Evolutionary conservation across 2,113 vertebrate genomes (phyloP), one percentile per base, ranked within the genome.

Genomic region (Typhlomys cinereus): DNA sequence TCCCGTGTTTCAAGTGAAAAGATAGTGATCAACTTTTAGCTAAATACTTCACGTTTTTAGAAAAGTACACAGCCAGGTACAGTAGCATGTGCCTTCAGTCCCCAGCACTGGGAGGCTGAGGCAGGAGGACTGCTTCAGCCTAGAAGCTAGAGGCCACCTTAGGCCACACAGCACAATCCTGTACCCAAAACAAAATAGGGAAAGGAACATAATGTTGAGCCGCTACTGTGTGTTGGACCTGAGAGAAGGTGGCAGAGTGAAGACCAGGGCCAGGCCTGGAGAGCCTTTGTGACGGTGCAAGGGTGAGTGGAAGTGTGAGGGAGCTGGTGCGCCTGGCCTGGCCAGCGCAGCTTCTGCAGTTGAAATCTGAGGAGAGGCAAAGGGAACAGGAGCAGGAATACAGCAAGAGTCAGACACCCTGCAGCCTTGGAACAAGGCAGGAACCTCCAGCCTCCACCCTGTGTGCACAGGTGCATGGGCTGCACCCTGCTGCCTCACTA

Each of bases 301-400:
- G 39, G 15, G 5, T 41, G 12, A 36, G 17, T 25, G 14, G 44
- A 75, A 39, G 14, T 18, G 20, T 27, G n/a, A 25, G 21, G 10
- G 74, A 10, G 15, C 18, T 8, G 62, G 14, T 5, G 21, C 12
- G 57, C n/a, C 20, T 8, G 7, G 36, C 27, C 52, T 0, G 0
- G 39, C 64, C 34, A 25, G 48, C 6, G 52, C 71, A 73, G 66
- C 46, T 59, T 59, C 39, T 36, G 2, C 36, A 86, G 64, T 61
- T 44, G 64, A 31, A 41, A 25, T 78, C 36, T 75, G n/a, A 52
- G 84, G 31, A 52, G 50, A 62, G 20, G 20, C 41, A 70, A n/a
- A 59, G 34, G 50, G 13, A 48, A 13, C 10, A 21, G 29, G 48
- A 6, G 25, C 25, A 67, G 54, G n/a, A 0, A 2, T 20, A 6